These are phyloP conservation scores for Pipra filicauda DNA, from an alignment of 2,113 vertebrate species.

Conservation along the genomic window DNA sequence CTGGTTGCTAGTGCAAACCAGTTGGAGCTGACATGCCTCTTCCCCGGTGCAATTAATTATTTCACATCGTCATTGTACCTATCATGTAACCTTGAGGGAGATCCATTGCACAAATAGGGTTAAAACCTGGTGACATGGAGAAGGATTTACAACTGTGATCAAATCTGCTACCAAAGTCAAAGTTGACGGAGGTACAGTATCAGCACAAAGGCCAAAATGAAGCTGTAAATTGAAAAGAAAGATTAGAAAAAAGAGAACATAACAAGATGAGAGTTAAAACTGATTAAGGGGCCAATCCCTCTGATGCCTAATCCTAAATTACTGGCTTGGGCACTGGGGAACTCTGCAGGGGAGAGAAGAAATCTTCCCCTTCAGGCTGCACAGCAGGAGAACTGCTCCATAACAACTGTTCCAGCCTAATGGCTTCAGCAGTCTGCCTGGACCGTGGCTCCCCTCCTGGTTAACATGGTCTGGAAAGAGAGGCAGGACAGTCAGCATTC, in stretches of 20 bases:
- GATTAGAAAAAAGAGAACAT: slow-evolving; percentile 3
- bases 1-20: not conserved
- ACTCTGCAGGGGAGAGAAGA: slow-evolving; percentile 31
- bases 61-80: not conserved
- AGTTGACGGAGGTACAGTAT: slow-evolving; percentile 28
- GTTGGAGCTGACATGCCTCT: not conserved
- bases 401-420: slow-evolving; percentile 30
- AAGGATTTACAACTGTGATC: slow-evolving; percentile 45
- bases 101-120: not conserved
- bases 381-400: slow-evolving; percentile 38
- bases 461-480: not conserved
- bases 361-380: slow-evolving; percentile 42
- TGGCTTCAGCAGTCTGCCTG: slow-evolving; percentile 35
- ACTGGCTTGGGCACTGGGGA: not conserved
- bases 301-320: slow-evolving; percentile 45
- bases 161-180: not conserved
- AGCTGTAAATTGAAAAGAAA: slow-evolving; percentile 44
- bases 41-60: not conserved
- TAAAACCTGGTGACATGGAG: slow-evolving; percentile 34
- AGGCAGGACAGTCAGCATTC: not conserved
- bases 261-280: slow-evolving; percentile 43
- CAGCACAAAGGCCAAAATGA: slow-evolving; percentile 14
- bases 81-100: not conserved
- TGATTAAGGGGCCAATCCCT: slow-evolving; percentile 37
- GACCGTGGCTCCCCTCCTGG: not conserved